Percentiles rank a stretch among this genome's conserved stretches.
Conservation (phyloP, 2,797 vertebrate species). For the Phaenicophaeus curvirostris region DNA sequence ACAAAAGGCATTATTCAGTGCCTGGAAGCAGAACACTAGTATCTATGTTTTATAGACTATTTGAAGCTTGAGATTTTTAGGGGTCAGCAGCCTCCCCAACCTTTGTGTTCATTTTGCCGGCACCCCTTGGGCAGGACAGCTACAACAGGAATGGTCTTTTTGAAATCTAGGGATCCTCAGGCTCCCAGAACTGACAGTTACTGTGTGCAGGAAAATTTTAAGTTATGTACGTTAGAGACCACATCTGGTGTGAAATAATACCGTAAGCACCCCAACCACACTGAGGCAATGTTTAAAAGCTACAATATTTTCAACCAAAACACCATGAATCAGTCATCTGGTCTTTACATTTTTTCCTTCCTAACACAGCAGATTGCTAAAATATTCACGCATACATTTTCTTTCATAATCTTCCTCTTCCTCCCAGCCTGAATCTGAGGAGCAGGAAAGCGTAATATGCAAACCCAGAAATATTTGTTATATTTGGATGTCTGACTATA, state of each 20-base stretch:
- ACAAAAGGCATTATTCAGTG: conserved; percentile 48
- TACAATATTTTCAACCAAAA: conserved; percentile 33
- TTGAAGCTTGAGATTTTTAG: conserved; percentile 56
- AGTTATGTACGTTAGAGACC: neutral
- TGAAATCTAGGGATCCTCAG: neutral
- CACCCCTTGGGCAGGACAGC: conserved; percentile 31
- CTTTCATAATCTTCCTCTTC: conserved; percentile 19
- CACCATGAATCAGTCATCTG: conserved; percentile 38
- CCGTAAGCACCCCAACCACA: conserved; percentile 9
- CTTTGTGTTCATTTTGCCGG: neutral
- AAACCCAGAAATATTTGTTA: conserved; percentile 39
- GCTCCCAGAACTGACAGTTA: neutral
- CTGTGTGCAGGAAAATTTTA: neutral
- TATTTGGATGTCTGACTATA: conserved; percentile 12
- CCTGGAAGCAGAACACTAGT: conserved; percentile 44
- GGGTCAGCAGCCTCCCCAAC: conserved; percentile 53
- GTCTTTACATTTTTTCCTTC: conserved; percentile 36
- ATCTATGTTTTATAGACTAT: conserved; percentile 51
- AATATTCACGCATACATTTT: conserved; percentile 20
- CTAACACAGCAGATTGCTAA: neutral
- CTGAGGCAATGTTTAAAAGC: conserved; percentile 41
- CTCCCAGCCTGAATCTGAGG: neutral
- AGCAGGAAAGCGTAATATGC: neutral
- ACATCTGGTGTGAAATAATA: conserved; percentile 36
- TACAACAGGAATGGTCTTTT: neutral